Conservation (phyloP, 1,140 invertebrate genomes). For the Penaeus vannamei region DNA sequence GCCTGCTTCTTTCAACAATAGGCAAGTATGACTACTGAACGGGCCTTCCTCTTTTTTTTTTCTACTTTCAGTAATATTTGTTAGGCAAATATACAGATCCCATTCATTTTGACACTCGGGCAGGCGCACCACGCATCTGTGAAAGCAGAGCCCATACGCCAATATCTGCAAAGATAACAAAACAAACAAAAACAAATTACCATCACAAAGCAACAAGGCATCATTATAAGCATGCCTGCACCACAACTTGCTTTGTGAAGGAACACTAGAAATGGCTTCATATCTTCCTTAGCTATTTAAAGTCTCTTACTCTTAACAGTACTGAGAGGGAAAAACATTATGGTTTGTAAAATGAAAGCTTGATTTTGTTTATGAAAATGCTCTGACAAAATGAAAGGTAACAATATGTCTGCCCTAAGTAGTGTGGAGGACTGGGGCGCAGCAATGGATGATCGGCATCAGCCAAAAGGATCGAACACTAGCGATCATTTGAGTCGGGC, state of each 20-base stretch:
- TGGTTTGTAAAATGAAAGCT: conserved; percentile 42
- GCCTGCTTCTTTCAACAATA: too few relatives aligned
- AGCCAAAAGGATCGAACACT: conserved; percentile 61
- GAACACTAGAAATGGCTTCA: background rate
- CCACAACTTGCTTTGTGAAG: conserved; percentile 62
- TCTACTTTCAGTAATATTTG: too few relatives aligned
- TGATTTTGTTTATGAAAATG: conserved; percentile 37
- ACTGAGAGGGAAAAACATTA: conserved; percentile 35
- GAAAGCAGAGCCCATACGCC: conserved; percentile 51
- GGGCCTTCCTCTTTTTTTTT: too few relatives aligned
- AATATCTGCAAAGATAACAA: conserved; percentile 66
- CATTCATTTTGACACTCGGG: conserved; percentile 48
- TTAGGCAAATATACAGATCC: conserved; percentile 40
- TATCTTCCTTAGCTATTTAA: too few relatives aligned
- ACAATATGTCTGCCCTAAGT: conserved; percentile 57
- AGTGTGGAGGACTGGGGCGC: conserved; percentile 54
- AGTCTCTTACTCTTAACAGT: background rate
- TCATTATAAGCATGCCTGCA: conserved; percentile 45
- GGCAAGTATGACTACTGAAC: too few relatives aligned
- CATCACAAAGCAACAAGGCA: conserved; percentile 63
- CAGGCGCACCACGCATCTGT: conserved; percentile 53
- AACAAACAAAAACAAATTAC: conserved; percentile 65
- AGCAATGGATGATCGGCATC: conserved; percentile 63
- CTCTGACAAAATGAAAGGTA: conserved; percentile 50
- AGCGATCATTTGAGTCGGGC: conserved; percentile 60